Evolutionary conservation across 2,797 vertebrate species (phyloP), one percentile per base, ranked within the genome.

Genomic region (Pipistrellus nathusii): DNA sequence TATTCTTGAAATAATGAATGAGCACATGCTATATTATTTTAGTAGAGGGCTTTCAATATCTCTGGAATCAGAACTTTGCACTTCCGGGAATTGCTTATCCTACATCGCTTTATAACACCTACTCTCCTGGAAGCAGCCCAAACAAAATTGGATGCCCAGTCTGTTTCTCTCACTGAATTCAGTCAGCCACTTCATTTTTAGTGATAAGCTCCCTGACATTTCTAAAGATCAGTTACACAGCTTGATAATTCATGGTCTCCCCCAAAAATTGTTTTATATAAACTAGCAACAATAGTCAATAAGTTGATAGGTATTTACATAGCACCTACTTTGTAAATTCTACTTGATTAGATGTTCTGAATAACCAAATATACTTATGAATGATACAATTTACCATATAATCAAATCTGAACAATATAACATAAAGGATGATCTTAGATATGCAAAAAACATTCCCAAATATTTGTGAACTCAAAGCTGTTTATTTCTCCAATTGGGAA

Each of bases 201-300:
- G 21, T 66, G 15, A 69, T 30, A 69, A 93, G 3, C 8, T 90
- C 35, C 53, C 62, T 77, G 30, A 46, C 21, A 38, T 81, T 73
- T 96, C 53, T 80, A 86, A 90, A 93, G 30, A 92, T 88, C 82
- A 84, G 27, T 59, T 35, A 51, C 46, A 83, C n/a, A 59, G 21
- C n/a, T 88, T 93, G 20, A 77, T 87, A 78, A 88, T 78, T 57
- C 27, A 18, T 27, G 4, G 18, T 46, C 41, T 30, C 1, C 6
- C 6, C 27, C 8, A 9, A 23, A 85, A 88, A 69, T 8, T 18
- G 3, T 57, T 84, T 91, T 55, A 86, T 2, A 25, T 83, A 51
- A 84, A 87, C 77, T 84, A 90, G 76, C 35, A 93, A 75, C 27
- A 66, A 90, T 20, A 71, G 5, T 64, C 38, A 86, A 64, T 41